Base-by-base conservation (phyloP, 1,140 invertebrate species). In the Polyergus mexicanus region DNA sequence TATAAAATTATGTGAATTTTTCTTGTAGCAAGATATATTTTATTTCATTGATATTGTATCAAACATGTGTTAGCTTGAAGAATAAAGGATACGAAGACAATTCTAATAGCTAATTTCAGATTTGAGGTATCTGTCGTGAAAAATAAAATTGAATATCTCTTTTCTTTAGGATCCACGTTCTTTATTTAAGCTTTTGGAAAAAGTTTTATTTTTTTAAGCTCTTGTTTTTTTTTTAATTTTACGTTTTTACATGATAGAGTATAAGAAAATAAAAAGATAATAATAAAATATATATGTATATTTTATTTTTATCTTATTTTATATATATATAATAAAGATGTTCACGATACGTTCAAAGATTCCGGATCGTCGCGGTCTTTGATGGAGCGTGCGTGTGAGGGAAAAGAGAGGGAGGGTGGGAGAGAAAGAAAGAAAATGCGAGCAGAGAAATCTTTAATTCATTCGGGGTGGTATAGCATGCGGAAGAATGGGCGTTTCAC, bases 401-500 rank as follows among this genome's bases (percentile, higher is more conserved):
- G 47, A n/a, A 25, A n/a, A 22, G 7, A 47, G 35, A 41, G 35
- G 5, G 13, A 35, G 28, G 35, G 56, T n/a, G 44, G 35, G 35
- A 76, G 32, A 58, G 74, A 78, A 25, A 74, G 83, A 85, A 54
- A 38, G 62, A 84, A 56, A 28, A 10, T 3, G 19, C 44, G 51
- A 47, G 65, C 13, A 10, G 32, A 81, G 80, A 51, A 51, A 87
- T 89, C 88, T 87, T 91, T 63, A 90, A 81, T 85, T 91, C 85
- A 89, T 86, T 91, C 86, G 71, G 75, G 78, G 88, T 84, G 86
- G 32, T 85, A 86, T 80, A 71, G 51, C 11, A 86, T 32, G 72
- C 71, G 75, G 75, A 88, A 86, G 90, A 88, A 88, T 86, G 80
- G 68, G 69, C 76, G 80, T 90, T 85, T 47, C 74, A 72, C 63